Evolutionary conservation across 2,797 vertebrate species (phyloP).

Genomic region (Anniella stebbinsi): DNA sequence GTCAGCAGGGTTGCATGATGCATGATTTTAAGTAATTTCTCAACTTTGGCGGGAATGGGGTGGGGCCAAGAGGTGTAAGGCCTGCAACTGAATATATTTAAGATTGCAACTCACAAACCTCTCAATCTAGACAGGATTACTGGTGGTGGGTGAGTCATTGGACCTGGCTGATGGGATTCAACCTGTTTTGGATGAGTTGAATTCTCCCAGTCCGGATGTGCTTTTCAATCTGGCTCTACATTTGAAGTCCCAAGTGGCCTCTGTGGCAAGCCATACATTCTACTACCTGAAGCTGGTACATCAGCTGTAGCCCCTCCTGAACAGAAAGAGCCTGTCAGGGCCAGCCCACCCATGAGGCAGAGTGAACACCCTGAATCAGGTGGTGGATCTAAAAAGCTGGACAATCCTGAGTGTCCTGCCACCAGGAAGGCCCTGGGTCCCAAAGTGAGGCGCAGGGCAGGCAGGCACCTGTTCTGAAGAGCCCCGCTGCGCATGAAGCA

Average conservation of each 20-base stretch:
- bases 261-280: neutral
- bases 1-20: neutral
- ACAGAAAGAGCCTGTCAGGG: neutral
- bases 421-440: no score
- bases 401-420: no score
- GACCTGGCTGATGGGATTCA: neutral
- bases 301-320: neutral
- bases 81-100: neutral
- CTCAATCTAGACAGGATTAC: neutral
- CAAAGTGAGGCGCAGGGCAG: no score
- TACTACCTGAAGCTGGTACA: neutral
- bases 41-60: neutral
- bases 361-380: no score
- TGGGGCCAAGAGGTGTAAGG: no score
- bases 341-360: no score
- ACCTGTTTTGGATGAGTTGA: no score
- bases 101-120: neutral
- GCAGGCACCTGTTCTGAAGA: no score
- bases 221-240: neutral
- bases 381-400: no score
- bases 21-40: neutral
- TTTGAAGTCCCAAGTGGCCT: neutral
- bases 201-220: no score
- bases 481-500: no score
- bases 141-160: neutral